phyloP scores from a whole-genome alignment of 2,113 vertebrate species.

The Ceyx margarethae region DNA sequence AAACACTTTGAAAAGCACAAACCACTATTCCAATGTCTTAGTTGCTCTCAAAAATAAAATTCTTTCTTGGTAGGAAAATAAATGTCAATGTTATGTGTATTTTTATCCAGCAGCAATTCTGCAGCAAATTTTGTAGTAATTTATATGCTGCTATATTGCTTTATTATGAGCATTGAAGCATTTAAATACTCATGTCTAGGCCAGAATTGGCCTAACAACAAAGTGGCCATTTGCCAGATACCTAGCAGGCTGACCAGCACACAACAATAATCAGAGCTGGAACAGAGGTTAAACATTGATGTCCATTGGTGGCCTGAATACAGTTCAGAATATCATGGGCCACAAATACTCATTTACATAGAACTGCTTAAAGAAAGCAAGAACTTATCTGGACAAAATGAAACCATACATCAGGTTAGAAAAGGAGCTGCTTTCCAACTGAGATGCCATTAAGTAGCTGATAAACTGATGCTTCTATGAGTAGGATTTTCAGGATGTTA shows the following conservation, averaged over 20 bases:
- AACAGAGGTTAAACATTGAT: background rate
- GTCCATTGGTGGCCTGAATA: background rate
- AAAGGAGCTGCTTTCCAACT: background rate
- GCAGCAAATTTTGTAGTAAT: slow-evolving; percentile 23
- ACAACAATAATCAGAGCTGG: background rate
- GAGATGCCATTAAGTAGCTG: background rate
- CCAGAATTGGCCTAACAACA: background rate
- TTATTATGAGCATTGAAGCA: background rate
- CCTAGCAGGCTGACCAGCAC: background rate
- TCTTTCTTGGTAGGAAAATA: slow-evolving; percentile 20
- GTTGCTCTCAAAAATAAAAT: slow-evolving; percentile 47
- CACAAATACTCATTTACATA: background rate
- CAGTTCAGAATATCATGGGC: background rate
- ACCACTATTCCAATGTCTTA: slow-evolving; percentile 15
- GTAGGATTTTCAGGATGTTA: background rate
- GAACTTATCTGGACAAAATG: background rate
- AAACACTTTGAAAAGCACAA: slow-evolving; percentile 27
- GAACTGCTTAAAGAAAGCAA: background rate
- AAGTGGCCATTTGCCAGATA: background rate
- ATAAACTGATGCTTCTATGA: background rate
- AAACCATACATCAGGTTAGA: background rate
- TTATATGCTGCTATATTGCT: slow-evolving; percentile 30
- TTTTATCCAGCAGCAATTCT: slow-evolving; percentile 47
- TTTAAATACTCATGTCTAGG: background rate
- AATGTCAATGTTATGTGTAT: background rate